Conservation (phyloP, 2,888 invertebrate genomes). For the Stenurella melanura region DNA sequence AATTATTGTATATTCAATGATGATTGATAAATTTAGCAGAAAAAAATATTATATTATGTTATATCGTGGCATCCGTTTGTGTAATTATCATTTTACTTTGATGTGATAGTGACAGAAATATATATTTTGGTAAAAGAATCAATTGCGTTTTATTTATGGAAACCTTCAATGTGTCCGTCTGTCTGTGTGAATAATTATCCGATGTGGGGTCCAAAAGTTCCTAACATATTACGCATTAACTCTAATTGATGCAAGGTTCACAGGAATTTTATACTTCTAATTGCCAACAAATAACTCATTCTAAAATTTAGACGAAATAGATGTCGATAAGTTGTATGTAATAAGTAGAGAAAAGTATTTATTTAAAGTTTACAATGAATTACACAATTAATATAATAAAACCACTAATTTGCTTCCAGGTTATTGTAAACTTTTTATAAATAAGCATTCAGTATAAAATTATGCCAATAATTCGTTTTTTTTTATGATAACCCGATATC, state of each 20-base stretch:
- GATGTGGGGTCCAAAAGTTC: conserved; percentile 70
- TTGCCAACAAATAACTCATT: conserved; percentile 69
- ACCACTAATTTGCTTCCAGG: conserved; percentile 57
- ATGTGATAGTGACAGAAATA: conserved; percentile 69
- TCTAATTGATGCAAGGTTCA: conserved; percentile 66
- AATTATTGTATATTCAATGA: conserved; percentile 64
- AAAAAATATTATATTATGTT: conserved; percentile 63
- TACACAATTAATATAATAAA: conserved; percentile 46
- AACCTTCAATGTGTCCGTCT: conserved; percentile 65
- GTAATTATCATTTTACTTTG: conserved; percentile 59
- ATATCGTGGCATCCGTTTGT: conserved; percentile 67
- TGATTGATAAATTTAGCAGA: conserved; percentile 52
- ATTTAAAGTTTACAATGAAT: conserved; percentile 67
- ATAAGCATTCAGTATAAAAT: conserved; percentile 65
- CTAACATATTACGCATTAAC: conserved; percentile 60
- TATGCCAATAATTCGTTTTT: conserved; percentile 70
- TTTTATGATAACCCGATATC: conserved; percentile 28
- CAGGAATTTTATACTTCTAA: conserved; percentile 67
- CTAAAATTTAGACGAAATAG: conserved; percentile 69
- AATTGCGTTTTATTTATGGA: conserved; percentile 65
- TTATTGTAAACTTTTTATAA: conserved; percentile 63
- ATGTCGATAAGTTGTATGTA: conserved; percentile 69
- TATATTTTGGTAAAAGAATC: conserved; percentile 68
- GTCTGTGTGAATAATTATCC: conserved; percentile 59
- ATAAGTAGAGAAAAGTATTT: conserved; percentile 69